Evolutionary conservation across 2,113 vertebrate species (phyloP), one percentile per base, ranked within the genome.

Genomic region (Microcebus murinus): DNA sequence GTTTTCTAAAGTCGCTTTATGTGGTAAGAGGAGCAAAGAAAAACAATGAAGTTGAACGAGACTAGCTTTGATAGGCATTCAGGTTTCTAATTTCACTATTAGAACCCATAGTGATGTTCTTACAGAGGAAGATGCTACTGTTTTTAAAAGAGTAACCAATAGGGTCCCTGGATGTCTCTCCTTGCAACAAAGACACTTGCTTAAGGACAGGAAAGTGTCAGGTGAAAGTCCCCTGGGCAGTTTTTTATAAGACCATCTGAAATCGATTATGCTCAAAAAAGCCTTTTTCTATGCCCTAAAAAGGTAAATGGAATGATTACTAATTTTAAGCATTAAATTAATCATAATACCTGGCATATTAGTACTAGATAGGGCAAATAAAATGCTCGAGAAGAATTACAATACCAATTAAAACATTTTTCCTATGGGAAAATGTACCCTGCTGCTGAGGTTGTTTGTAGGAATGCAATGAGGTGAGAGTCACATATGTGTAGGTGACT

Each of bases 291-390:
- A 95, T 77, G 52, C 71, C 87, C 70, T 89, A 77, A 89, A 76
- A 91, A 82, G 74, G 94, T 65, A 96, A 95, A 57, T 42, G 63
- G 68, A 87, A 84, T 77, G 27, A 74, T 89, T 85, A 95, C 80
- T 96, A 97, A 96, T 96, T 95, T 96, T 95, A 96, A 90, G 36
- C 57, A 91, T 85, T 77, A 96, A 94, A 90, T 97, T 96, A 89
- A 95, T 97, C 91, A 85, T 83, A 95, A 95, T 91, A 94, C 39
- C 57, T 91, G 25, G 36, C 39, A 80, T 81, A 71, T 55, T 68
- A 61, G 50, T 87, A 39, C 74, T 73, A 87, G 74, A 76, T 14
- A 93, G 50, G 67, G 31, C 48, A 93, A 95, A 97, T 65, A 93
- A 93, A 94, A 95, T 67, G 39, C 36, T 73, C 63, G 17, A 11